Conservation (phyloP, 2,888 invertebrate genomes). For the Carabus problematicus region DNA sequence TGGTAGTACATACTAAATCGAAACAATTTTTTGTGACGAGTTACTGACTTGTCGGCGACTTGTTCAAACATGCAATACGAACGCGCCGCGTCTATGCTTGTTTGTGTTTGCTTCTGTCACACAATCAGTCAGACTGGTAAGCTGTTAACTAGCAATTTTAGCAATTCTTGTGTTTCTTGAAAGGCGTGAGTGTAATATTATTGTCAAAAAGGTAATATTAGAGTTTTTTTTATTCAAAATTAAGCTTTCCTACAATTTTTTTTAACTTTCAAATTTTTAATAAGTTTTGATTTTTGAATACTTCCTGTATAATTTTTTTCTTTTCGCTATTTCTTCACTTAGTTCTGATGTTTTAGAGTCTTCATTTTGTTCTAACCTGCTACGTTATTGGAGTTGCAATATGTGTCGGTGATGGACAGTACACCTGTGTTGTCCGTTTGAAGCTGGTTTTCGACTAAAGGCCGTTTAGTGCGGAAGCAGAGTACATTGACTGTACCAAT, state of each 20-base stretch:
- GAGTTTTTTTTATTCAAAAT: conserved; percentile 23
- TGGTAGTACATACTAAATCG: conserved; percentile 11
- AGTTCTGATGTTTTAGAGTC: no score
- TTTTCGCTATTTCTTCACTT: no score
- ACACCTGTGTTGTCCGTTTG: no score
- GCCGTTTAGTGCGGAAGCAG: no score
- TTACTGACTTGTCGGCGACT: conserved; percentile 21
- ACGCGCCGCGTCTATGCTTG: conserved; percentile 14
- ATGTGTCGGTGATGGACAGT: no score
- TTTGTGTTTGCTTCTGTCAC: conserved; percentile 7
- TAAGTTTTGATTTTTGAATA: no score
- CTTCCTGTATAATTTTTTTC: no score
- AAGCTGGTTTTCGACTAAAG: no score
- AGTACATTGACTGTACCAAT: no score
- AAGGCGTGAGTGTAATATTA: conserved; percentile 25
- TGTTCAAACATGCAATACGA: conserved; percentile 28
- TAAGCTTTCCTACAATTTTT: conserved; percentile 8
- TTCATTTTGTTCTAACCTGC: no score
- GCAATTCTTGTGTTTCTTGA: conserved; percentile 14
- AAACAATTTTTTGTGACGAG: conserved; percentile 9
- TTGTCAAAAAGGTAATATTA: conserved; percentile 27
- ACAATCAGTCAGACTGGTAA: conserved; percentile 12
- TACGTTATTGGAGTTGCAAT: no score
- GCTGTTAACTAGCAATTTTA: conserved; percentile 8
- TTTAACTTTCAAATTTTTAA: conserved; percentile 25